These are phyloP conservation scores for Distichodus sexfasciatus DNA, from an alignment of 2,797 vertebrate species.

Conservation along the genomic window DNA sequence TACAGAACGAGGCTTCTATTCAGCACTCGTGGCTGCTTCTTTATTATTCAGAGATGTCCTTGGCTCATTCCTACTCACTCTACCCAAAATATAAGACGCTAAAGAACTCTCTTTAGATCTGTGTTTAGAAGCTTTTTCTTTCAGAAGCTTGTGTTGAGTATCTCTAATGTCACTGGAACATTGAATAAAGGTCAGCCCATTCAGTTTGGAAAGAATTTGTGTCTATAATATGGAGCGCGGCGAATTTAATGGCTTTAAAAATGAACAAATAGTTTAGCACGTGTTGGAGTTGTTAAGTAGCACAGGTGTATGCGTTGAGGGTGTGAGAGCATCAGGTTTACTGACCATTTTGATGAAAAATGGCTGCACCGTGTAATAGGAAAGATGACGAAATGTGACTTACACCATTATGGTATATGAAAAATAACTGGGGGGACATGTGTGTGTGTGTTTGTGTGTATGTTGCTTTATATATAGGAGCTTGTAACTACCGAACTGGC, in stretches of 20 bases:
- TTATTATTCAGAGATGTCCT: slow-evolving; percentile 42
- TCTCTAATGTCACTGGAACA: slow-evolving; percentile 12
- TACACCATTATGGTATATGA: too few relatives aligned
- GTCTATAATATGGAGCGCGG: background rate
- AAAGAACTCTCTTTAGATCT: slow-evolving; percentile 28
- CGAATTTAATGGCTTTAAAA: background rate
- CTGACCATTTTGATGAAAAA: too few relatives aligned
- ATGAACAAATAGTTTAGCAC: background rate
- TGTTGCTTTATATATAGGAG: too few relatives aligned
- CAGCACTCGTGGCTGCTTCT: slow-evolving; percentile 29
- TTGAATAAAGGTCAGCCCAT: slow-evolving; percentile 16
- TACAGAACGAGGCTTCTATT: slow-evolving; percentile 66
- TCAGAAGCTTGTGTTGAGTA: slow-evolving; percentile 7
- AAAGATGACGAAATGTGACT: too few relatives aligned
- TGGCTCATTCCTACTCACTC: slow-evolving; percentile 22
- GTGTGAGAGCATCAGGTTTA: too few relatives aligned
- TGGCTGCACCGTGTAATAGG: too few relatives aligned
- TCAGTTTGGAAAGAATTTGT: slow-evolving; percentile 14
- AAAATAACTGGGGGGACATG: too few relatives aligned
- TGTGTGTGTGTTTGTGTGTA: too few relatives aligned
- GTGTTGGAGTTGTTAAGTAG: too few relatives aligned
- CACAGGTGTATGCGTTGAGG: too few relatives aligned
- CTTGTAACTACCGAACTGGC: too few relatives aligned
- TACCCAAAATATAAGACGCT: slow-evolving; percentile 17
- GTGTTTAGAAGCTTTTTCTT: slow-evolving; percentile 14